phyloP scores from a whole-genome alignment of 1,140 invertebrate species.

The Drosophila lacteicornis region DNA sequence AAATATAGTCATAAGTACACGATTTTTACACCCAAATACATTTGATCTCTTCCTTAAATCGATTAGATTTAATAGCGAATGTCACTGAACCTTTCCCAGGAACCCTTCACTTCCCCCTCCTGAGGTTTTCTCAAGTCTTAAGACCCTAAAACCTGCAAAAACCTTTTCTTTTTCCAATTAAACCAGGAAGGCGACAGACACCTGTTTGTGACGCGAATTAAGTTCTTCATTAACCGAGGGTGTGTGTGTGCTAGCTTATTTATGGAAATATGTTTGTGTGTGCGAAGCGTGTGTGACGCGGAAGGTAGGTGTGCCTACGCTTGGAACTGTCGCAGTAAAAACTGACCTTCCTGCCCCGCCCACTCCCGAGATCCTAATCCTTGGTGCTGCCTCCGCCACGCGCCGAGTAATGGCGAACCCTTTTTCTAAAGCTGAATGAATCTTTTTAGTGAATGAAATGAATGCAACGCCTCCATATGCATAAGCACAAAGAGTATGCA shows the following conservation, averaged over 20 bases:
- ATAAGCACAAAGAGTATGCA: neutral
- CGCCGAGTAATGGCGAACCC: neutral
- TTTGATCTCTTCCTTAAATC: neutral
- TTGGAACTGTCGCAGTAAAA: neutral
- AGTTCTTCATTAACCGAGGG: conserved; percentile 25
- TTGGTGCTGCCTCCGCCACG: neutral
- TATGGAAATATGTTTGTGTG: conserved; percentile 22
- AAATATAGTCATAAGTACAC: too few relatives aligned
- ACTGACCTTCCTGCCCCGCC: neutral
- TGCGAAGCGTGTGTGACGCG: neutral
- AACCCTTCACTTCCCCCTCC: too few relatives aligned
- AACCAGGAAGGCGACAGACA: neutral
- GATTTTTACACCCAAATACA: too few relatives aligned
- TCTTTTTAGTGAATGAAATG: conserved; percentile 1
- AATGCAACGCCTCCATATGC: neutral
- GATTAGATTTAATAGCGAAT: neutral
- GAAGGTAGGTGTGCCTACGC: neutral
- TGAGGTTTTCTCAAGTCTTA: neutral
- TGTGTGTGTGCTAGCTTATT: conserved; percentile 8
- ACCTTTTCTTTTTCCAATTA: conserved; percentile 21
- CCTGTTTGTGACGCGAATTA: conserved; percentile 29
- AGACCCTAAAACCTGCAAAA: conserved; percentile 5
- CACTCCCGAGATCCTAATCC: neutral
- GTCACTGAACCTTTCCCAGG: neutral
- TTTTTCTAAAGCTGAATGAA: conserved; percentile 8